These are phyloP conservation scores for Alviniconcha strummeri DNA, from an alignment of 2,888 invertebrate species.

Conservation along the genomic window DNA sequence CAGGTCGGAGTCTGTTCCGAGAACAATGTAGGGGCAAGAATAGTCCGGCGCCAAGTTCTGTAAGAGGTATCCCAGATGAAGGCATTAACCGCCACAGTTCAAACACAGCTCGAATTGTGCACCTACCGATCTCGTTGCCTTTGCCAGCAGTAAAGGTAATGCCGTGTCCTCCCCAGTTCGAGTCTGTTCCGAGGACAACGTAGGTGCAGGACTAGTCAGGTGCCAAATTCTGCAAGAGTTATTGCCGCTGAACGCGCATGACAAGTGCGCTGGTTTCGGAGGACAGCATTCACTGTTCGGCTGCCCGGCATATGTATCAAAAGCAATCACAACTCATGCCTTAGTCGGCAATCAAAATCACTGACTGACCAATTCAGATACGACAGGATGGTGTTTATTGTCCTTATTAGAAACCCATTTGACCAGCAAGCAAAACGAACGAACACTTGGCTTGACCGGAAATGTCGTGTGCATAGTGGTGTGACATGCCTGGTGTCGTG, in stretches of 20 bases:
- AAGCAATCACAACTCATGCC: background rate
- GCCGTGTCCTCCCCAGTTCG: constrained; percentile 82
- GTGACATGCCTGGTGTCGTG: too few relatives aligned
- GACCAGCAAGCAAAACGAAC: too few relatives aligned
- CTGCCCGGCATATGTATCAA: background rate
- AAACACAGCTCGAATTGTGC: too few relatives aligned
- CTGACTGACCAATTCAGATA: background rate
- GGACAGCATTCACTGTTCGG: too few relatives aligned
- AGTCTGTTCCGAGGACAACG: constrained; percentile 82
- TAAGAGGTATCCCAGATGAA: constrained; percentile 8
- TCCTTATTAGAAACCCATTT: too few relatives aligned
- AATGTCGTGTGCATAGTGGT: too few relatives aligned
- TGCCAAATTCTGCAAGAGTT: constrained; percentile 81
- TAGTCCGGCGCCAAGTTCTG: constrained; percentile 92
- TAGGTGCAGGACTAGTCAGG: constrained; percentile 95
- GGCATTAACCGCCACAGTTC: too few relatives aligned
- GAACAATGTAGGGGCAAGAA: constrained; percentile 91
- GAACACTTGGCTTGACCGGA: too few relatives aligned
- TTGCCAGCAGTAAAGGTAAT: constrained; percentile 91
- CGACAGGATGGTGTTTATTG: background rate
- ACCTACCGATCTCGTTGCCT: constrained; percentile 87
- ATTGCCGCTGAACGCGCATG: too few relatives aligned
- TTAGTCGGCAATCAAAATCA: background rate
- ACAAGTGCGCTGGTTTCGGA: too few relatives aligned
- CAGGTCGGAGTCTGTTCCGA: constrained; percentile 77